Conservation (phyloP, 1,140 invertebrate genomes). For the Acromyrmex echinatior region DNA sequence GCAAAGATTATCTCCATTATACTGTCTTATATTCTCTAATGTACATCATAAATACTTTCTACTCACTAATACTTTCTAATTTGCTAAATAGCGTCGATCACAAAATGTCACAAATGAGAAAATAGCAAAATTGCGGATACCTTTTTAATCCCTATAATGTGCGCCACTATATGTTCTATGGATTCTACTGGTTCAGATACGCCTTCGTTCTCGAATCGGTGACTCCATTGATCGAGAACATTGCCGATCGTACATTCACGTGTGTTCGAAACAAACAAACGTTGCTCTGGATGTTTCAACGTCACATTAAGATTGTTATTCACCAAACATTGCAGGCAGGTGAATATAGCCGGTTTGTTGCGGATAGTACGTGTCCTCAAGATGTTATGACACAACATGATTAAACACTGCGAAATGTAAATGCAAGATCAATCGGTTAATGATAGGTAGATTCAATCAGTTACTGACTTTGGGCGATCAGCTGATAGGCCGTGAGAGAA, state of each 20-base stretch:
- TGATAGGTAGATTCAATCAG: neutral
- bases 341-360: neutral
- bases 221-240: slow-evolving; percentile 77
- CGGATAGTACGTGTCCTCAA: neutral
- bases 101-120: neutral
- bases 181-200: slow-evolving; percentile 83
- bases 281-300: neutral
- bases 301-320: slow-evolving; percentile 13
- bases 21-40: neutral
- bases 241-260: slow-evolving; percentile 64
- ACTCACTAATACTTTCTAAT: neutral
- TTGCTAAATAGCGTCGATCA: neutral
- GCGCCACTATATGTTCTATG: slow-evolving; percentile 84
- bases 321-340: neutral
- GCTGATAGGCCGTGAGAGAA: neutral
- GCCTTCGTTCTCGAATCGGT: slow-evolving; percentile 79
- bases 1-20: neutral
- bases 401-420: neutral
- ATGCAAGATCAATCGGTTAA: neutral
- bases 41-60: neutral
- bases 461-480: neutral
- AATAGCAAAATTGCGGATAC: slow-evolving; percentile 68
- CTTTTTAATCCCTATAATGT: slow-evolving; percentile 81
- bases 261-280: neutral
- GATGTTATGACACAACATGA: slow-evolving; percentile 59